These are phyloP conservation scores for Progne subis DNA, from an alignment of 2,113 vertebrate species.

Conservation along the genomic window DNA sequence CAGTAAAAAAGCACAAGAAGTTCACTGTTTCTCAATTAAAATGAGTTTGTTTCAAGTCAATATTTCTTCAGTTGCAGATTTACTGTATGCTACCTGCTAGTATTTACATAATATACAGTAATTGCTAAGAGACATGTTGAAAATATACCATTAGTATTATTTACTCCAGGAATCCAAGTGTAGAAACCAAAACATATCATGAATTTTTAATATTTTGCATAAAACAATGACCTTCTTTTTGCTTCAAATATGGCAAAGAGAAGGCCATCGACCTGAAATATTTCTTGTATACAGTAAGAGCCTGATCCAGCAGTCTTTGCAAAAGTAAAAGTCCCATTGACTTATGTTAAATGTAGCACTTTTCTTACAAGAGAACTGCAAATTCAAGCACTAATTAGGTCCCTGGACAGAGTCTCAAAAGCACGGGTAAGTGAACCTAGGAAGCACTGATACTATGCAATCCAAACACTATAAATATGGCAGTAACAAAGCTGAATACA, in stretches of 20 bases:
- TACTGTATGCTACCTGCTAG: constrained; percentile 56
- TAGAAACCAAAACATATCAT: constrained; percentile 51
- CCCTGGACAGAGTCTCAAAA: constrained; percentile 41
- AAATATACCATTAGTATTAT: constrained; percentile 64
- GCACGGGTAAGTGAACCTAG: neutral
- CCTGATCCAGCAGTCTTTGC: constrained; percentile 37
- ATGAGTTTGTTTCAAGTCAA: constrained; percentile 43
- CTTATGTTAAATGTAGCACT: constrained; percentile 53
- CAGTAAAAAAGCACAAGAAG: constrained; percentile 30
- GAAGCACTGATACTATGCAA: constrained; percentile 33
- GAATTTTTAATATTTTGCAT: constrained; percentile 66
- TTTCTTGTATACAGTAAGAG: constrained; percentile 36
- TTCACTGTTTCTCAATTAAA: constrained; percentile 43
- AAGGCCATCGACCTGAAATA: constrained; percentile 10
- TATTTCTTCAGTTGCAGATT: constrained; percentile 55
- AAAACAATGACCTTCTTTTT: constrained; percentile 57
- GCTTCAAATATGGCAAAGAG: constrained; percentile 34
- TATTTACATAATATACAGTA: constrained; percentile 63
- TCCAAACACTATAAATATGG: constrained; percentile 40
- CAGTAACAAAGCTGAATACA: constrained; percentile 10
- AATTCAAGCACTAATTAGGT: constrained; percentile 60
- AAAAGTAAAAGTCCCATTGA: constrained; percentile 55
- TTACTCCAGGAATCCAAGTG: constrained; percentile 60
- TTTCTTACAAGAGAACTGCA: constrained; percentile 54
- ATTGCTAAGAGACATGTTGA: constrained; percentile 57